A percentile compares a stretch with the other conserved stretches of the same genome.
phyloP scores from a whole-genome alignment of 2,888 invertebrate species.

The Osmoderma eremita region DNA sequence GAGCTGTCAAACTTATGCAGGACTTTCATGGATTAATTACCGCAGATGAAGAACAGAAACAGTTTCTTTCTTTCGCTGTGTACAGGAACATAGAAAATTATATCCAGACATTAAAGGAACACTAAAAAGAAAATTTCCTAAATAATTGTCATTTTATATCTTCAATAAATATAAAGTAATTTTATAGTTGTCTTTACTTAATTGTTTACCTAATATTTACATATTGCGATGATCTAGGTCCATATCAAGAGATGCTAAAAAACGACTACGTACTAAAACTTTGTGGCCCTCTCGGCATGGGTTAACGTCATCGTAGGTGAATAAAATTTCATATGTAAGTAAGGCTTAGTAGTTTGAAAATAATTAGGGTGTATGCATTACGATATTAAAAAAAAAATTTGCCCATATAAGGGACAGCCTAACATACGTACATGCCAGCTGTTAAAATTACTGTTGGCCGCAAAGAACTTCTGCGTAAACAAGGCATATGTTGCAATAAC shows the following conservation, averaged over 20 bases:
- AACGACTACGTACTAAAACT: neutral
- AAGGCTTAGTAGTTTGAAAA: neutral
- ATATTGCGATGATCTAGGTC: neutral
- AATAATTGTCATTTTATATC: constrained; percentile 15
- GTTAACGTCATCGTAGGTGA: no score
- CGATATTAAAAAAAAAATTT: no score
- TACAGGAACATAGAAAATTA: neutral
- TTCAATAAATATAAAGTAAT: neutral
- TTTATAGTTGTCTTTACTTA: neutral
- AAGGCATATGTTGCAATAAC: no score
- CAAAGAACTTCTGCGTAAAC: no score
- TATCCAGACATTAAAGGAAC: neutral
- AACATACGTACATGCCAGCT: no score
- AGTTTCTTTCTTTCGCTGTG: no score
- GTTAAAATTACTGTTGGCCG: no score
- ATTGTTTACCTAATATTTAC: constrained; percentile 1
- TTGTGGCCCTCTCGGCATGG: neutral
- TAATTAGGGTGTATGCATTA: no score
- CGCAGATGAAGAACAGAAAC: no score
- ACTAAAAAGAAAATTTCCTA: neutral
- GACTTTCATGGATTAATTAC: no score
- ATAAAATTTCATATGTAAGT: no score
- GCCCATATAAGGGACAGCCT: no score
- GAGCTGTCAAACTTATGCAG: constrained; percentile 13
- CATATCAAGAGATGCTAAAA: neutral